Conservation (phyloP, 2,797 vertebrate species). For the Xiphophorus birchmanni region DNA sequence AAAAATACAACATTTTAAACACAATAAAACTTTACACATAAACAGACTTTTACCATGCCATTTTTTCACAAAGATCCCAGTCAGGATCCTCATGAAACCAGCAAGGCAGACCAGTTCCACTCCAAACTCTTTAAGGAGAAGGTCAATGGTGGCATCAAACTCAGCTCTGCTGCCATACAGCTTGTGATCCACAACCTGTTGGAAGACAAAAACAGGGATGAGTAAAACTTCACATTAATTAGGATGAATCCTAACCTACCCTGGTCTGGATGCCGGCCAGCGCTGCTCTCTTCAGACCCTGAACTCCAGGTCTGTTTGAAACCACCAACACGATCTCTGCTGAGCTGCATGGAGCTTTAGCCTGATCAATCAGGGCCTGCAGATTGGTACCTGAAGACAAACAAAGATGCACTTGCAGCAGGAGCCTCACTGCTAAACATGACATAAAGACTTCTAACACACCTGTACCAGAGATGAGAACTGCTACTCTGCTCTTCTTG, state of each 20-base stretch:
- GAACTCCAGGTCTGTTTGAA: conserved; percentile 90
- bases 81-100: conserved; percentile 97
- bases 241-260: too few species aligned
- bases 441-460: background rate
- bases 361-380: conserved; percentile 92
- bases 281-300: conserved; percentile 89
- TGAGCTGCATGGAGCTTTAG: conserved; percentile 81
- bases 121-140: conserved; percentile 86
- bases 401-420: too few species aligned
- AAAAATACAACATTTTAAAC: too few species aligned
- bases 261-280: conserved; percentile 89
- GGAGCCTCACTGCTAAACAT: too few species aligned
- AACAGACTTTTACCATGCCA: conserved; percentile 84
- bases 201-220: rapidly evolving
- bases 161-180: conserved; percentile 86
- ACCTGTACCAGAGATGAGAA: conserved; percentile 98
- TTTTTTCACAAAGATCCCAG: conserved; percentile 90
- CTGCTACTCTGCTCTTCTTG: conserved; percentile 84
- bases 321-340: conserved; percentile 90
- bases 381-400: conserved; percentile 90
- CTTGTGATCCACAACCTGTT: conserved; percentile 92
- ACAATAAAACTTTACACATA: too few species aligned
- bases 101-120: conserved; percentile 92
- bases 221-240: background rate
- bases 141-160: conserved; percentile 89